Conservation (phyloP, 1,140 invertebrate species). For the Stegodyphus mimosarum region DNA sequence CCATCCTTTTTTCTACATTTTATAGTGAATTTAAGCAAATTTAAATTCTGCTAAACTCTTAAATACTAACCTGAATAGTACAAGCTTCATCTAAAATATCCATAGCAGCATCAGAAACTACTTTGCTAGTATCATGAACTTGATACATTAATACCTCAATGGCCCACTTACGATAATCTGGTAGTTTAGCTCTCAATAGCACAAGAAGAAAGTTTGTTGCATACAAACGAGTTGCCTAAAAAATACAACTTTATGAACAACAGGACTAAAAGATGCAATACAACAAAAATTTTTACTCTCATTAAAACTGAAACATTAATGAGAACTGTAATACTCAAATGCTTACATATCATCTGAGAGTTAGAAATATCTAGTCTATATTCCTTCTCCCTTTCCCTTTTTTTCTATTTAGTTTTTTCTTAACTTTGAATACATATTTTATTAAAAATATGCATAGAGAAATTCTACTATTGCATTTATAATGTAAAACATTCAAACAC, state of each 20-base stretch:
- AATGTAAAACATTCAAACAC: too few species aligned
- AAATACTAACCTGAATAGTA: slow-evolving; percentile 77
- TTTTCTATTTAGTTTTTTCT: too few species aligned
- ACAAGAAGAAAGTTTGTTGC: slow-evolving; percentile 90
- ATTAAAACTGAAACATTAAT: neutral
- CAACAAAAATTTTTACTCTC: neutral
- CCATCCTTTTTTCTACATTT: too few species aligned
- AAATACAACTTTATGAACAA: slow-evolving; percentile 29
- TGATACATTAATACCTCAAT: slow-evolving; percentile 83
- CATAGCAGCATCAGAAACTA: slow-evolving; percentile 81
- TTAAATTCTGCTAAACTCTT: neutral
- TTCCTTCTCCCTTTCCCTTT: too few species aligned
- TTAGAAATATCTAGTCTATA: too few species aligned
- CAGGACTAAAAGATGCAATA: neutral
- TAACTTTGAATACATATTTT: too few species aligned
- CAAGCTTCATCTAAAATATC: slow-evolving; percentile 91
- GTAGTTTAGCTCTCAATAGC: slow-evolving; percentile 79
- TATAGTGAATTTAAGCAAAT: neutral
- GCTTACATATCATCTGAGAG: too few species aligned
- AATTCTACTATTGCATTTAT: too few species aligned
- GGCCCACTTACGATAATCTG: slow-evolving; percentile 77
- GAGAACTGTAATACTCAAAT: too few species aligned
- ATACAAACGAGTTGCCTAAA: slow-evolving; percentile 85
- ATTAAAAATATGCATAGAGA: too few species aligned
- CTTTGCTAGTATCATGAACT: slow-evolving; percentile 79